phyloP scores from a whole-genome alignment of 2,888 invertebrate genomes.

The Prosapia bicincta region DNA sequence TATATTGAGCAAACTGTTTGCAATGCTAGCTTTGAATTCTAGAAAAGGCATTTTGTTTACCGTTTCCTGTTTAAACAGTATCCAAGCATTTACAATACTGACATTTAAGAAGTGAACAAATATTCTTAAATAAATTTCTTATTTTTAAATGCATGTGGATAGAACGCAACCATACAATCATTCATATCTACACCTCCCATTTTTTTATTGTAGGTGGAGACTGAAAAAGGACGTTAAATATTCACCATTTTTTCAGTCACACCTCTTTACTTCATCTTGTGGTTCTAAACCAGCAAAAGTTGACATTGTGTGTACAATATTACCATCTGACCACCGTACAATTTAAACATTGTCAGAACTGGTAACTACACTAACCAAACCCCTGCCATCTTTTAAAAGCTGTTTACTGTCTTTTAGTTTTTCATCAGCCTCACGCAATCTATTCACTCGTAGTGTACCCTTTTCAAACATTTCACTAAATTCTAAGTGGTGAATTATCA shows the following conservation, averaged over 20 bases:
- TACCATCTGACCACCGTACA: conserved; percentile 29
- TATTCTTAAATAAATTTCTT: conserved; percentile 28
- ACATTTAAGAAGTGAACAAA: conserved; percentile 29
- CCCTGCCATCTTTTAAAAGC: conserved; percentile 13
- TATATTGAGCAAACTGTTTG: neutral
- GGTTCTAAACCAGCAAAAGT: conserved; percentile 28
- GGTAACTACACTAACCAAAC: conserved; percentile 19
- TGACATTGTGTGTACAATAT: conserved; percentile 27
- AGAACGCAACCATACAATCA: conserved; percentile 31
- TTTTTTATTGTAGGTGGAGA: conserved; percentile 20
- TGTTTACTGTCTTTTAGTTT: conserved; percentile 3
- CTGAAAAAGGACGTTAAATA: conserved; percentile 5
- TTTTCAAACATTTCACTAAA: neutral
- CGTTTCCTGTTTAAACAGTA: conserved; percentile 24
- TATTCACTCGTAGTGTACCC: conserved; percentile 13
- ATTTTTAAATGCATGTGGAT: conserved; percentile 29
- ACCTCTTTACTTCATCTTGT: conserved; percentile 19
- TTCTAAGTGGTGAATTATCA: conserved; percentile 4
- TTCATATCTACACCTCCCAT: conserved; percentile 29
- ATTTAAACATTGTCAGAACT: conserved; percentile 30
- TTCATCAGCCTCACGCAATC: conserved; percentile 8
- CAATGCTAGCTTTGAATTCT: conserved; percentile 4
- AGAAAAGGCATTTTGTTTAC: neutral
- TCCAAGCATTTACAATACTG: conserved; percentile 28
- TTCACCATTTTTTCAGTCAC: conserved; percentile 25